Conservation (phyloP, 1,140 invertebrate genomes). For the Anastatus disparis region DNA sequence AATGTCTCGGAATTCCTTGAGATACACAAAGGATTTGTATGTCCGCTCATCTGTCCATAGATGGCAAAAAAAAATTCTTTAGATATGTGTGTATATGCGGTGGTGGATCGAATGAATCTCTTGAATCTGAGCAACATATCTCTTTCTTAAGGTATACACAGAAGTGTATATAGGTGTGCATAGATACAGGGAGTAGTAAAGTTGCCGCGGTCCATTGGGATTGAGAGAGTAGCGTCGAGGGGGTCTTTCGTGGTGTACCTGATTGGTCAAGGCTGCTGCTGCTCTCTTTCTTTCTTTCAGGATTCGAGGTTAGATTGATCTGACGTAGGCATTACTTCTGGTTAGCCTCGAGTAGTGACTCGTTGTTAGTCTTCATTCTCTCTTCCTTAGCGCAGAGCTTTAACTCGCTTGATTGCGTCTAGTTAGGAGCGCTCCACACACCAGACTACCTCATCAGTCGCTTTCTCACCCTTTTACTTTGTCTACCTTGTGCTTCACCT, state of each 20-base stretch:
- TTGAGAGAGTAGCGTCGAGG: not conserved
- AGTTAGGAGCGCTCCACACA: conserved; percentile 64
- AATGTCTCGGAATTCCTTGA: no score
- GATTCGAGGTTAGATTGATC: conserved; percentile 62
- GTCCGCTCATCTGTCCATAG: not conserved
- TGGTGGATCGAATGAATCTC: conserved; percentile 17
- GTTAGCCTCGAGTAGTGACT: conserved; percentile 62
- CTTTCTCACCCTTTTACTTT: conserved; percentile 52
- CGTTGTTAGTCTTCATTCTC: conserved; percentile 65
- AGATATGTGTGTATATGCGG: not conserved
- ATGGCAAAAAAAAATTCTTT: not conserved
- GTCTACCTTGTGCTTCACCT: conserved; percentile 55
- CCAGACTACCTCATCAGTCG: conserved; percentile 61
- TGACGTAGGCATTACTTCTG: conserved; percentile 64
- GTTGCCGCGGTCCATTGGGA: not conserved
- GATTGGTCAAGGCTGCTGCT: conserved; percentile 44
- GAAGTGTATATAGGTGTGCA: no score
- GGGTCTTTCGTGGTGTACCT: not conserved
- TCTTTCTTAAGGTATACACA: no score
- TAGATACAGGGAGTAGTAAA: no score
- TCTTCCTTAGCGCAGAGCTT: conserved; percentile 36
- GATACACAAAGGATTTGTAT: no score
- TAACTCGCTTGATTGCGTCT: conserved; percentile 64
- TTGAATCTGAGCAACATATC: not conserved
- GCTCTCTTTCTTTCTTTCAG: no score